Evolutionary conservation across 2,888 invertebrate species (phyloP), one percentile per base, ranked within the genome.

Genomic region (Syrphus vitripennis): DNA sequence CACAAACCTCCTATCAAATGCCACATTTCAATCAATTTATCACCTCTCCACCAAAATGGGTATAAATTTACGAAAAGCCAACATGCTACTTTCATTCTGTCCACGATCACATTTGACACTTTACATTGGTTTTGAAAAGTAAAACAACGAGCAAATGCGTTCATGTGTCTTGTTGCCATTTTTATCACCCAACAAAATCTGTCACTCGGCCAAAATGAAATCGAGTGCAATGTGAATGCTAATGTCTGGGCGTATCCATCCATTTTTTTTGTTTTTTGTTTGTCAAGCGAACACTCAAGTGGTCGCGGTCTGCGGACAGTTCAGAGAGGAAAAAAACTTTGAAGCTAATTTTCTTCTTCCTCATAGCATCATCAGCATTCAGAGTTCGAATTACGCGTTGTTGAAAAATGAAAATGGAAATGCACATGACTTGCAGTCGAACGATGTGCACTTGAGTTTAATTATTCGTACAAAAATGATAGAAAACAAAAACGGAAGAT

Each of bases 141-240:
- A 26, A 61, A 65, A 53, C 48, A 70, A n/a, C 21, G 16, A 29
- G 16, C 10, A 12, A 42, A 65, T n/a, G n/a, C 48, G 61, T 45
- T 45, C 69, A 80, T 31, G 19, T 45, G 61, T 69, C 63, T 26
- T 24, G 59, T 67, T 1, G 45, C 19, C 10, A 50, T 48, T 65
- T 69, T 42, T 71, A 42, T 19, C 48, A 34, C 70, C 70, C 40
- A 71, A 53, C 45, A 40, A 53, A 26, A 69, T 80, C 78, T 84
- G 84, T 77, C 84, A 84, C 67, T 81, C 19, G 81, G 84, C 84
- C 84, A 84, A 84, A 65, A 81, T 77, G 81, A 72, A 81, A 77
- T 72, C 76, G 76, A 76, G 59, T 40, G 55, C 72, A 76, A 40
- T 81, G 61, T 55, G 84, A 81, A 84, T 84, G 76, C 59, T 84